Percentiles rank a stretch among this genome's conserved stretches.
Evolutionary conservation across 2,888 invertebrate genomes (phyloP).

Genomic region (Drosophila kokeensis): DNA sequence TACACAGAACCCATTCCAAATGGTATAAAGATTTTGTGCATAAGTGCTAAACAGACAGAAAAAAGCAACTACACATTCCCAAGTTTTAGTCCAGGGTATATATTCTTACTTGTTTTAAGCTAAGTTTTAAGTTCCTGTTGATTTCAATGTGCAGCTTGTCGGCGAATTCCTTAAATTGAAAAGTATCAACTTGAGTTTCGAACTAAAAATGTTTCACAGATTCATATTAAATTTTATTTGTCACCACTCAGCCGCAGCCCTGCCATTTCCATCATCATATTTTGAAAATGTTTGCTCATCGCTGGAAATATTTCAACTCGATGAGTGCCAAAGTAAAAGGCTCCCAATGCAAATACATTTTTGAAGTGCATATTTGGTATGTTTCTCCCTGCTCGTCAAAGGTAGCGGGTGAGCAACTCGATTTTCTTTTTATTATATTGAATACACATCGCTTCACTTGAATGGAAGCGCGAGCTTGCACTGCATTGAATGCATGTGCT

Average conservation of each 20-base stretch:
- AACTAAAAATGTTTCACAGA: background rate
- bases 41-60: background rate
- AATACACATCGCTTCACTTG: conserved; percentile 66
- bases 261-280: conserved; percentile 30
- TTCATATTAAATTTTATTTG: conserved; percentile 49
- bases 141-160: background rate
- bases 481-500: conserved; percentile 39
- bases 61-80: background rate
- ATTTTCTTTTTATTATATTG: conserved; percentile 50
- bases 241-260: background rate
- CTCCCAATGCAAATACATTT: conserved; percentile 52
- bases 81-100: background rate
- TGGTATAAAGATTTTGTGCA: background rate
- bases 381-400: conserved; percentile 2
- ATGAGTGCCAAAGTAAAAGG: conserved; percentile 25
- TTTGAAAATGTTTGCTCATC: conserved; percentile 46
- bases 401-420: conserved; percentile 9
- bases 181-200: background rate
- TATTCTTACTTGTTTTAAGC: background rate
- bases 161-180: background rate
- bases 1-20: background rate
- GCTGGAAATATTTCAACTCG: conserved; percentile 57
- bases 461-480: conserved; percentile 50
- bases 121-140: background rate
- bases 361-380: conserved; percentile 54